phyloP scores from a whole-genome alignment of 2,113 vertebrate genomes.

The Myotis davidii region DNA sequence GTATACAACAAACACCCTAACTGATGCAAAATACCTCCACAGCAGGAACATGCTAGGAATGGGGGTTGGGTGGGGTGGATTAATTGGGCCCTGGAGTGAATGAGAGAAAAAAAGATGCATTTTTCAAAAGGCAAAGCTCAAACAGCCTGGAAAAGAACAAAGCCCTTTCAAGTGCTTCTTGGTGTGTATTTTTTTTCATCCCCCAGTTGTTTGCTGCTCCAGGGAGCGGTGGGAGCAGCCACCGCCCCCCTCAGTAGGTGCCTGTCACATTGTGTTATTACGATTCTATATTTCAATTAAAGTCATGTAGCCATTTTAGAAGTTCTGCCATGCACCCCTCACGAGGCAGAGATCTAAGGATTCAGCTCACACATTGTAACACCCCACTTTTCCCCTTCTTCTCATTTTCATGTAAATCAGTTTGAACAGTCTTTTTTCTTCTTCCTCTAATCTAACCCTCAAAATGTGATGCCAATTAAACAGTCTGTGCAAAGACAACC shows the following conservation, averaged over 20 bases:
- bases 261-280: conserved; percentile 69
- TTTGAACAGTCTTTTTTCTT: conserved; percentile 69
- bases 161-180: conserved; percentile 64
- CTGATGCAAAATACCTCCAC: conserved; percentile 22
- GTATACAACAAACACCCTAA: conserved; percentile 67
- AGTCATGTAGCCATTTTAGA: conserved; percentile 70
- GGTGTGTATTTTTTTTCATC: neutral
- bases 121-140: conserved; percentile 75
- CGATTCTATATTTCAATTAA: conserved; percentile 72
- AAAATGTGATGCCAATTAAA: conserved; percentile 80
- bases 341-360: conserved; percentile 64
- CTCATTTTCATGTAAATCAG: conserved; percentile 81
- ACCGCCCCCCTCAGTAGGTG: neutral
- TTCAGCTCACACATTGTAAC: conserved; percentile 69
- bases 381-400: conserved; percentile 40
- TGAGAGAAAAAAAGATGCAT: conserved; percentile 56
- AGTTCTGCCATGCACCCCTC: conserved; percentile 49
- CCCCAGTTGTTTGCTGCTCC: neutral
- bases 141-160: conserved; percentile 76
- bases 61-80: conserved; percentile 40
- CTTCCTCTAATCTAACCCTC: conserved; percentile 75
- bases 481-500: neutral
- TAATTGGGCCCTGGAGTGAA: conserved; percentile 68
- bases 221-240: conserved; percentile 55
- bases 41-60: conserved; percentile 23